These are phyloP conservation scores for Anadara kagoshimensis DNA, from an alignment of 1,140 invertebrate genomes.

Conservation along the genomic window DNA sequence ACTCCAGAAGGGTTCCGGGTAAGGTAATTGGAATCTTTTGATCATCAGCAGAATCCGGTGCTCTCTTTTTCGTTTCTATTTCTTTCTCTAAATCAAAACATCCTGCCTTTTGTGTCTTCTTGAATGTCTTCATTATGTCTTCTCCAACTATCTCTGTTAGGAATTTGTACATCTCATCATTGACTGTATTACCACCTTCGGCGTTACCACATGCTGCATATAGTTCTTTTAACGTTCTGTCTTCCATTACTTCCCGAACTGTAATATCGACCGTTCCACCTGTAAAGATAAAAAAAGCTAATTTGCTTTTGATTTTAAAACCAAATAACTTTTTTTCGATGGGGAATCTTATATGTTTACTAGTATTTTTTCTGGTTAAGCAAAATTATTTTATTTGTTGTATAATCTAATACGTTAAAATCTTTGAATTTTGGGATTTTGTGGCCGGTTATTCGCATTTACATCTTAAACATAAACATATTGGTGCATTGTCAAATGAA, in stretches of 20 bases:
- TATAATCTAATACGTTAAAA: background rate
- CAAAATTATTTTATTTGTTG: background rate
- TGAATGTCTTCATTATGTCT: conserved; percentile 55
- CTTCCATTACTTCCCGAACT: conserved; percentile 58
- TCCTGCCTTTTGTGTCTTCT: conserved; percentile 49
- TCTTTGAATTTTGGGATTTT: too few species aligned
- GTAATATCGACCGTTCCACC: conserved; percentile 65
- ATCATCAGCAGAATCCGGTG: conserved; percentile 6
- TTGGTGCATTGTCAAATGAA: too few species aligned
- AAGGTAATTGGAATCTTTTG: background rate
- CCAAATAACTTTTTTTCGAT: background rate
- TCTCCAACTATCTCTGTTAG: conserved; percentile 56
- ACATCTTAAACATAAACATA: too few species aligned
- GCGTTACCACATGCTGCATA: conserved; percentile 60
- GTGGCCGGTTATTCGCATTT: too few species aligned
- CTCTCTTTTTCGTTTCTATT: conserved; percentile 36
- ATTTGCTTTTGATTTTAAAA: background rate
- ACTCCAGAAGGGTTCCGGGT: conserved; percentile 17
- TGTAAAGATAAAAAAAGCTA: conserved; percentile 27
- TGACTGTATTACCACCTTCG: conserved; percentile 61
- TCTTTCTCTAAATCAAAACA: conserved; percentile 43
- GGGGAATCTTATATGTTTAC: background rate
- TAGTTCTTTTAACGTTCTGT: conserved; percentile 58
- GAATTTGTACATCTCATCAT: conserved; percentile 59
- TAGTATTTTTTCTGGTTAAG: background rate